Conservation (phyloP, 2,888 invertebrate genomes). For the Pollenia angustigena region DNA sequence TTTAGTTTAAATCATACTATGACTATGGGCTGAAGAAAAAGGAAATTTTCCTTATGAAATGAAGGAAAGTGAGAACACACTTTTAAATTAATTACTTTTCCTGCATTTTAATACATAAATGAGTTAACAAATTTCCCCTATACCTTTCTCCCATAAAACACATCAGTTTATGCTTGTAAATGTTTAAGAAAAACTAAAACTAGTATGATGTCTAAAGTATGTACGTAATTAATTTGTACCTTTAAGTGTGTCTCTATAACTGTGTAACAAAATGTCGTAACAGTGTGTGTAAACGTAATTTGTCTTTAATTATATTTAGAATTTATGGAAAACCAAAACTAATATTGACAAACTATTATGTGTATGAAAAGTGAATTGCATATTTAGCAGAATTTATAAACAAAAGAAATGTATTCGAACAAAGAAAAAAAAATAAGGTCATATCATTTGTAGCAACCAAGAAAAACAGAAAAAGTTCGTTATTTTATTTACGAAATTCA, state of each 20-base stretch:
- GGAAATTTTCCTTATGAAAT: background rate
- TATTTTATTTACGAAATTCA: background rate
- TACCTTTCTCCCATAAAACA: background rate
- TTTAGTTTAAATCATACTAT: slow-evolving; percentile 9
- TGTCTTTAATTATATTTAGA: slow-evolving; percentile 34
- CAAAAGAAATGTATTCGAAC: slow-evolving; percentile 5
- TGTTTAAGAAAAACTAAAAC: slow-evolving; percentile 8
- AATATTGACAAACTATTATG: slow-evolving; percentile 26
- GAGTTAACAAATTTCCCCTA: background rate
- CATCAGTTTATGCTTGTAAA: background rate
- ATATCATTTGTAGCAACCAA: slow-evolving; percentile 38
- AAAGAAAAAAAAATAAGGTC: slow-evolving; percentile 18
- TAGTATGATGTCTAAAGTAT: slow-evolving; percentile 25
- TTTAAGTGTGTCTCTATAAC: slow-evolving; percentile 31
- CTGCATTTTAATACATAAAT: slow-evolving; percentile 12
- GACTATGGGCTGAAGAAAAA: slow-evolving; percentile 20
- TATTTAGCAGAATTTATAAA: slow-evolving; percentile 21
- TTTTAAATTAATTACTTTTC: slow-evolving; percentile 12
- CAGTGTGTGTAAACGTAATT: slow-evolving; percentile 27
- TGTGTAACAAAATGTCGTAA: slow-evolving; percentile 34
- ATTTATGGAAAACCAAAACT: slow-evolving; percentile 5
- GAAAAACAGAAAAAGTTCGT: background rate
- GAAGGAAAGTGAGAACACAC: background rate
- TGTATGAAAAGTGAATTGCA: background rate
- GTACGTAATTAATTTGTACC: slow-evolving; percentile 37